Percentiles rank a stretch among this genome's conserved stretches.
Evolutionary conservation across 2,888 invertebrate genomes (phyloP).

Genomic region (Drosophila pullipes): DNA sequence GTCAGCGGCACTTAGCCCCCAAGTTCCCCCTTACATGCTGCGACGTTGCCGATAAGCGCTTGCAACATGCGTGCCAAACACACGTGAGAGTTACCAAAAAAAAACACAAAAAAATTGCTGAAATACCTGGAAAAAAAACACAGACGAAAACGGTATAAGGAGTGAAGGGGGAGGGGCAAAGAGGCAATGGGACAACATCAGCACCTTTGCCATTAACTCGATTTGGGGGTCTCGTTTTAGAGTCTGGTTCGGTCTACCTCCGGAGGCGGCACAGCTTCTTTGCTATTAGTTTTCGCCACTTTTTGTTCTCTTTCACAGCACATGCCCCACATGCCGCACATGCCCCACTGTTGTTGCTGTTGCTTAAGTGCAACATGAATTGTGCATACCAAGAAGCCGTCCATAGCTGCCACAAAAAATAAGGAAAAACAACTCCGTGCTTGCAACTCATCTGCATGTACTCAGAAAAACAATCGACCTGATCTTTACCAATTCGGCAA

Average conservation of each 20-base stretch:
- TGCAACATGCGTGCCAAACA: constrained; percentile 76
- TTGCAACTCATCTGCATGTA: constrained; percentile 65
- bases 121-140: constrained; percentile 1
- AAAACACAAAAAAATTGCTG: constrained; percentile 8
- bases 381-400: constrained; percentile 75
- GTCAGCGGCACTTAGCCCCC: constrained; percentile 10
- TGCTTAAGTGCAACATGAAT: constrained; percentile 78
- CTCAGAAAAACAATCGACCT: not conserved
- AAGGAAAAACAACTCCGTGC: constrained; percentile 3
- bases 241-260: constrained; percentile 10
- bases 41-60: constrained; percentile 72
- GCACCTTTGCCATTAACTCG: constrained; percentile 79
- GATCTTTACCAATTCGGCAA: not conserved
- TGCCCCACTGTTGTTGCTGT: constrained; percentile 33
- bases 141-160: not conserved
- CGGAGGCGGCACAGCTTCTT: constrained; percentile 51
- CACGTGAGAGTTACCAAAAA: constrained; percentile 56
- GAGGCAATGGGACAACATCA: constrained; percentile 56
- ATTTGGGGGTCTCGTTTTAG: constrained; percentile 32
- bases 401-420: constrained; percentile 23
- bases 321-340: not conserved
- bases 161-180: not conserved
- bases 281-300: constrained; percentile 73
- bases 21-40: constrained; percentile 14
- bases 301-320: not conserved